Base-by-base conservation (phyloP, 2,888 invertebrate species). In the Ceraclea dissimilis region DNA sequence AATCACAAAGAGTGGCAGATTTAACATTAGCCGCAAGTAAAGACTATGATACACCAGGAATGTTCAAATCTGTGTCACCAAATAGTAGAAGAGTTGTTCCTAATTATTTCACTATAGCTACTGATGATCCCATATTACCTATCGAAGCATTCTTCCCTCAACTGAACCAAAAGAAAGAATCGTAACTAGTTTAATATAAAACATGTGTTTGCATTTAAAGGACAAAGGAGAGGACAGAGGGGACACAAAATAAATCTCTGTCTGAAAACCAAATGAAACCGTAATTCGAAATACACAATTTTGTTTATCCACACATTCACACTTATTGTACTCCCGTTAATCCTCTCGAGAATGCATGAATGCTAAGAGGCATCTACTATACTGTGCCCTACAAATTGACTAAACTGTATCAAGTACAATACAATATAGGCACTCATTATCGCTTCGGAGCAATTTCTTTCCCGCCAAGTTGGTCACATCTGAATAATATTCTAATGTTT, bases 61-160 rank as follows among this genome's bases (percentile, higher is more conserved):
- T 83, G 72, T 86, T 86, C 67, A 86, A 86, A 69, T 81, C 83
- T 0, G 80, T 86, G 0, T 79, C 84, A 1, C 75, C 75, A 1
- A 77, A 75, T 53, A 26, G 57, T 22, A 84, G 81, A 63, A 77
- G 86, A 62, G 74, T 82, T 63, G 81, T 85, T 65, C 82, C 84
- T 2, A 81, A 79, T 64, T 84, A 86, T 65, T 85, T 88, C 63
- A 86, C 86, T 19, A 82, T 89, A 70, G 83, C 85, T 1, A 87
- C 88, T 0, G 88, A 89, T 62, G 88, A 89, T 67, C 88, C 89
- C 0, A 87, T 88, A 52, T 72, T 90, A 51, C 89, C 90, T 0
- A 86, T 90, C 60, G 88, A 89, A 70, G 87, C 88, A 0, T 88
- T 89, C 70, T 89, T 90, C 67, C 85, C 88, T 17, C 85, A 86